A percentile compares a stretch with the other conserved stretches of the same genome.
phyloP scores from a whole-genome alignment of 2,888 invertebrate species.

The Calephelis perditalis region DNA sequence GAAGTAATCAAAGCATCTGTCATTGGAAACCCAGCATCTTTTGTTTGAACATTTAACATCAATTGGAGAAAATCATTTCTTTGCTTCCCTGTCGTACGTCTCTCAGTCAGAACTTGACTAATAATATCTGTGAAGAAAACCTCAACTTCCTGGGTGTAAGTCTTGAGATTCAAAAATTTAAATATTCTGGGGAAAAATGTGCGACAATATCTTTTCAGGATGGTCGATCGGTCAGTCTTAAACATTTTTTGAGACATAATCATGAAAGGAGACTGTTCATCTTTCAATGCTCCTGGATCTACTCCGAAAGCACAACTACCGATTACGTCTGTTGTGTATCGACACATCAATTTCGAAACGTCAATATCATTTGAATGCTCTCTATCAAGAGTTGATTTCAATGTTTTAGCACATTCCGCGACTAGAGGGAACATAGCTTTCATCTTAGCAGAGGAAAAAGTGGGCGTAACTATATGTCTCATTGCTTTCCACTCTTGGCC shows the following conservation, averaged over 20 bases:
- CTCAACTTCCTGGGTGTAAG: slow-evolving; percentile 62
- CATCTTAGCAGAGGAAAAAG: slow-evolving; percentile 72
- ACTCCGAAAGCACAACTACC: slow-evolving; percentile 71
- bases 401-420: slow-evolving; percentile 55
- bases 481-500: slow-evolving; percentile 69
- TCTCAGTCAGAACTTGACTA: slow-evolving; percentile 57
- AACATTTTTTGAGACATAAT: slow-evolving; percentile 71
- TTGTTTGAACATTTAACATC: slow-evolving; percentile 67
- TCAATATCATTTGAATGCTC: slow-evolving; percentile 50
- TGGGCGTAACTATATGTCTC: slow-evolving; percentile 65
- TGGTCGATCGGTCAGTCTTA: slow-evolving; percentile 50
- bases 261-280: slow-evolving; percentile 60
- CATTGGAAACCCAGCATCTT: slow-evolving; percentile 53
- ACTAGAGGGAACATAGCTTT: slow-evolving; percentile 71
- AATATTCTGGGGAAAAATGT: slow-evolving; percentile 63
- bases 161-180: slow-evolving; percentile 61
- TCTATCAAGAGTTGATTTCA: slow-evolving; percentile 44
- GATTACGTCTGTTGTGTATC: slow-evolving; percentile 68
- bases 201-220: slow-evolving; percentile 64
- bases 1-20: slow-evolving; percentile 69
- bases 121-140: slow-evolving; percentile 60
- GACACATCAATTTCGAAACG: slow-evolving; percentile 55
- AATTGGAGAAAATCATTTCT: slow-evolving; percentile 66
- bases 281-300: slow-evolving; percentile 57
- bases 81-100: slow-evolving; percentile 49